Conservation (phyloP, 2,888 invertebrate species). For the Dorcus hopei region DNA sequence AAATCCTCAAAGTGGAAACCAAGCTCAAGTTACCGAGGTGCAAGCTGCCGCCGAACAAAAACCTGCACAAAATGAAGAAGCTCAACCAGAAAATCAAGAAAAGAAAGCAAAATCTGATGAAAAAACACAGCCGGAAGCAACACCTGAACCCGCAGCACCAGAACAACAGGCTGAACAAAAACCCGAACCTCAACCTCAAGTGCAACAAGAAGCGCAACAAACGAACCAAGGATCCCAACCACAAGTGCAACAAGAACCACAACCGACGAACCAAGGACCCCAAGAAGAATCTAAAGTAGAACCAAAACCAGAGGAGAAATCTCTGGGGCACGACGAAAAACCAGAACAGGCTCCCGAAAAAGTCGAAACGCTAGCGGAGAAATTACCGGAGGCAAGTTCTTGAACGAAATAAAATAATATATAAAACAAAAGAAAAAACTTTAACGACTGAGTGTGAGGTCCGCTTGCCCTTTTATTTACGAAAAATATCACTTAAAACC, state of each 20-base stretch:
- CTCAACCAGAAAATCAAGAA: constrained; percentile 11
- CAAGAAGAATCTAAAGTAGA: constrained; percentile 23
- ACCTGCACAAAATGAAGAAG: constrained; percentile 33
- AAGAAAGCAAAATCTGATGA: constrained; percentile 38
- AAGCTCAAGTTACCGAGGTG: constrained; percentile 47
- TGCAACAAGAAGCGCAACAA: constrained; percentile 26
- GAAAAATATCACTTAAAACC: constrained; percentile 36
- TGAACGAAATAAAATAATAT: constrained; percentile 31
- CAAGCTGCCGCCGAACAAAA: constrained; percentile 34
- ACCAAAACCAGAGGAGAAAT: constrained; percentile 4
- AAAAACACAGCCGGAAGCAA: constrained; percentile 5
- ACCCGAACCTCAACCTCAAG: constrained; percentile 7
- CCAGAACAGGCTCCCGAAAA: constrained; percentile 18
- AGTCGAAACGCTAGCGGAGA: constrained; percentile 29
- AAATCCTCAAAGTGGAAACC: constrained; percentile 35
- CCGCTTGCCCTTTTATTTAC: constrained; percentile 44
- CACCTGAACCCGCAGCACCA: constrained; percentile 22
- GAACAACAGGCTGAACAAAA: constrained; percentile 33
- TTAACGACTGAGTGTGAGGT: constrained; percentile 31
- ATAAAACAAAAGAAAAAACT: constrained; percentile 21
- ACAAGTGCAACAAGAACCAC: constrained; percentile 17
- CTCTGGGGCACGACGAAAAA: not conserved
- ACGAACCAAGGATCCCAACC: constrained; percentile 27
- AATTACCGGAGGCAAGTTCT: constrained; percentile 39
- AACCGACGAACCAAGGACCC: constrained; percentile 23